These are phyloP conservation scores for Apis dorsata DNA, from an alignment of 1,140 invertebrate species.

Conservation along the genomic window DNA sequence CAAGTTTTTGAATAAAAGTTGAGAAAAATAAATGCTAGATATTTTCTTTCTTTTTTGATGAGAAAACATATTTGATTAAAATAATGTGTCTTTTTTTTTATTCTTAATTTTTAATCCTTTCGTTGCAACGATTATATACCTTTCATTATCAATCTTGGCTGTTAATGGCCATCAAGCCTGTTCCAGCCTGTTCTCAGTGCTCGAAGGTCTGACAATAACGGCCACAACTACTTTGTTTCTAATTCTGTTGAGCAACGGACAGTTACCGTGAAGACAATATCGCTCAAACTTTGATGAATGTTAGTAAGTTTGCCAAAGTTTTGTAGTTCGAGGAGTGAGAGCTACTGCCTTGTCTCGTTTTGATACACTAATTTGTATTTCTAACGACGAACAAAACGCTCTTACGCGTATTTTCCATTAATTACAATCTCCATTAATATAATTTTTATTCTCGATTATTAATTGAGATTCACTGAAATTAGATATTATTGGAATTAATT, in stretches of 20 bases:
- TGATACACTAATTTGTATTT: slow-evolving; percentile 25
- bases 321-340: not conserved
- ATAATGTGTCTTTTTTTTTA: not conserved
- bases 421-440: not conserved
- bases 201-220: slow-evolving; percentile 32
- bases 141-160: not conserved
- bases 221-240: slow-evolving; percentile 40
- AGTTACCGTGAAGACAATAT: slow-evolving; percentile 46
- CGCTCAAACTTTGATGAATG: slow-evolving; percentile 40
- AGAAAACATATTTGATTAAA: not conserved
- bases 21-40: not conserved
- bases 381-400: not conserved
- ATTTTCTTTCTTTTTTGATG: not conserved
- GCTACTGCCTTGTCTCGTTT: not conserved
- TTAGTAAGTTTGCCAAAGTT: slow-evolving; percentile 30
- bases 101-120: not conserved
- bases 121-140: not conserved
- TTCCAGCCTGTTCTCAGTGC: not conserved
- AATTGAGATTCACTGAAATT: too few relatives aligned
- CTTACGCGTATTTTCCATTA: too few relatives aligned
- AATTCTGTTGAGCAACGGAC: slow-evolving; percentile 35
- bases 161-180: slow-evolving; percentile 3
- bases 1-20: not conserved
- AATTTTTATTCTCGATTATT: not conserved
- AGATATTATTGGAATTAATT: too few relatives aligned